Base-by-base conservation (phyloP, 2,797 vertebrate genomes). In the Petrocephalus sullivani region DNA sequence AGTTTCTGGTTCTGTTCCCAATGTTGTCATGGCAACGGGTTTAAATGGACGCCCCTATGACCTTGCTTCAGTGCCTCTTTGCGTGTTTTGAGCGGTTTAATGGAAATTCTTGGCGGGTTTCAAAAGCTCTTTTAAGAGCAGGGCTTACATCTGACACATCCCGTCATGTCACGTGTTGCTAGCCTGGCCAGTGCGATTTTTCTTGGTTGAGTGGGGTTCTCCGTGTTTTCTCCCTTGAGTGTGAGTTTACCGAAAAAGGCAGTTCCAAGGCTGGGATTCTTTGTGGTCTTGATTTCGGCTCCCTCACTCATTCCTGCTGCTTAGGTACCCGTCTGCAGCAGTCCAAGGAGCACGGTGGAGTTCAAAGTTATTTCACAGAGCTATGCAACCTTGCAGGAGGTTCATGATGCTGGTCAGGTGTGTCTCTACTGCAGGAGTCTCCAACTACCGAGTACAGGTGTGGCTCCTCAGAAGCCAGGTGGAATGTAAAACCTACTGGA, bases 331-430 rank as follows among this genome's bases (percentile, higher is more conserved):
- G 21, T 71, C 19, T 14, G 61, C 10, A 14, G 41, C 2, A 10
- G 33, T 57, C 23, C 49, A 60, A 61, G 87, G 58, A 88, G 54
- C 58, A 67, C 81, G 64, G 51, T 1, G 12, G 57, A 84, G 49
- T 54, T 71, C 2, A 23, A 54, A 82, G 28, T 64, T 56, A n/a
- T 61, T 61, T 64, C 33, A 71, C 87, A 71, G 87, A 88, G 82
- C 87, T 88, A 88, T 88, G 87, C 87, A 85, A 88, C 60, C 61
- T 51, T 53, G 58, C 23, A 85, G 61, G 60, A 83, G 57, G 54
- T 88, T 57, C 58, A 49, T 83, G 41, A 82, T 64, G 57, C 41
- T 53, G 41, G 60, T 71, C 33, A 75, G 84, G 61, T 58, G 51
- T 46, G 33, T 33, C 60, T 85, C 88, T 57, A 75, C 84, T 88